Evolutionary conservation across 2,113 vertebrate genomes (phyloP).

Genomic region (Boleophthalmus pectinirostris): DNA sequence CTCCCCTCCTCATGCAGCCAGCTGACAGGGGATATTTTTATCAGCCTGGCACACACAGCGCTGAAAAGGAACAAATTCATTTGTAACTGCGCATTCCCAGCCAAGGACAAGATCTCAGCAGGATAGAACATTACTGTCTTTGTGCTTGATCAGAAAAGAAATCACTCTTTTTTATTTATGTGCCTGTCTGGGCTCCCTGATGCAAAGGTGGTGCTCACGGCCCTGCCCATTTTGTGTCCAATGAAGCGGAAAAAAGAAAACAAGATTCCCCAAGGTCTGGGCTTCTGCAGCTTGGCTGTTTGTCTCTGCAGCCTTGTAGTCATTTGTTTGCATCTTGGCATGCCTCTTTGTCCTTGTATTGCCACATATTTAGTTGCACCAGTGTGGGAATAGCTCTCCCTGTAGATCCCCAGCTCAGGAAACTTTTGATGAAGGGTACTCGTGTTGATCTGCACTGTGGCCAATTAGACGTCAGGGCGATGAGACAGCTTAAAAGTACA

Average conservation of each 20-base stretch:
- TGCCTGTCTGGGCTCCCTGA: conserved; percentile 35
- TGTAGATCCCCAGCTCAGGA: not conserved
- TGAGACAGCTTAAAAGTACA: conserved; percentile 38
- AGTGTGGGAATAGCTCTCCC: conserved; percentile 3
- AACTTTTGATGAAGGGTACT: conserved; percentile 7
- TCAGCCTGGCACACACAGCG: conserved; percentile 59
- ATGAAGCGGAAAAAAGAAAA: conserved; percentile 44
- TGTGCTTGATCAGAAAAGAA: conserved; percentile 54
- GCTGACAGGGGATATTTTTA: conserved; percentile 76
- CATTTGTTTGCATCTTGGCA: not conserved
- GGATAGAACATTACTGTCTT: conserved; percentile 58
- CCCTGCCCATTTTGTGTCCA: conserved; percentile 34
- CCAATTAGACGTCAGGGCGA: conserved; percentile 40
- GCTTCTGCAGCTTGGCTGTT: conserved; percentile 13
- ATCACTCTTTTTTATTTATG: conserved; percentile 64
- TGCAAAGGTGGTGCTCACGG: conserved; percentile 30
- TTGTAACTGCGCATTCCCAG: conserved; percentile 57
- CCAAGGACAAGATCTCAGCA: conserved; percentile 68
- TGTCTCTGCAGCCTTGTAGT: conserved; percentile 22
- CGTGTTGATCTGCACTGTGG: conserved; percentile 38
- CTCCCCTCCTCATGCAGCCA: conserved; percentile 44
- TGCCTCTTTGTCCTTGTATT: conserved; percentile 11
- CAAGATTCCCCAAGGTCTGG: conserved; percentile 32
- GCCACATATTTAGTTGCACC: not conserved
- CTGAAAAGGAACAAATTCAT: conserved; percentile 67